phyloP scores from a whole-genome alignment of 2,113 vertebrate species.

The Paramisgurnus dabryanus region DNA sequence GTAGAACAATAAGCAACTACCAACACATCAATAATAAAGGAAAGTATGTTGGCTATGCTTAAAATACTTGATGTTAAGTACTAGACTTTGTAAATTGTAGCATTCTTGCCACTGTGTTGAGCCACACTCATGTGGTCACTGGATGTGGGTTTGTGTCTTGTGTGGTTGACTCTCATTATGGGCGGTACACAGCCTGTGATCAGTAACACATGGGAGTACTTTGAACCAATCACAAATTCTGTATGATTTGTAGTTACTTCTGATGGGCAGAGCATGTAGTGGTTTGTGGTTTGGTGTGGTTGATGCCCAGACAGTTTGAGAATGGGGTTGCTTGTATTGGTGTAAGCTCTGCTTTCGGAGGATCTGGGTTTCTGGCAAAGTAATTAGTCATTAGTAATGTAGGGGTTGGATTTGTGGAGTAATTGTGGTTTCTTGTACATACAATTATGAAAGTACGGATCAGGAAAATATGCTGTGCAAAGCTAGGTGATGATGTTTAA shows the following conservation, averaged over 20 bases:
- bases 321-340: constrained; percentile 3
- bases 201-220: constrained; percentile 31
- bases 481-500: no score
- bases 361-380: constrained; percentile 2
- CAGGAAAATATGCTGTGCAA: not conserved
- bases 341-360: not conserved
- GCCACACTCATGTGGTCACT: not conserved
- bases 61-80: not conserved
- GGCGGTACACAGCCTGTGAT: constrained; percentile 10
- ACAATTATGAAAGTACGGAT: not conserved
- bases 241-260: constrained; percentile 44
- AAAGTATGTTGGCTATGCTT: not conserved
- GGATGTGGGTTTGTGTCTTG: constrained; percentile 9
- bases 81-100: not conserved
- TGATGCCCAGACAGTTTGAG: constrained; percentile 18
- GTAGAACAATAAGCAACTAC: not conserved
- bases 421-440: constrained; percentile 10
- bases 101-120: not conserved
- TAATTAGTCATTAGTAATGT: constrained; percentile 28
- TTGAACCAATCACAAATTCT: constrained; percentile 43
- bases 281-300: constrained; percentile 53
- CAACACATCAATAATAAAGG: not conserved
- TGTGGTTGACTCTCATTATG: constrained; percentile 10
- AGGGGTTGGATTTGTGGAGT: not conserved
- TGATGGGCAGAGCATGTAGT: constrained; percentile 37